Conservation (phyloP, 2,113 vertebrate genomes). For the Rattus norvegicus region GRCr8 NC_086022.1:20990001-20990500, state of each 20-base stretch:
- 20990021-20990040: background rate
- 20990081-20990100: background rate
- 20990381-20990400: background rate
- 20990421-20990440: background rate
- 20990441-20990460: background rate
- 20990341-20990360: background rate
- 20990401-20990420: background rate
- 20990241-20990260: background rate
- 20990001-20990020: background rate
- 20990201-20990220: background rate
- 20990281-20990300: background rate
- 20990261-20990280: background rate
- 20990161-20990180: background rate
- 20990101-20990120: slow-evolving; percentile 49
- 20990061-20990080: background rate
- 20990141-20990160: background rate
- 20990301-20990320: background rate
- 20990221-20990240: background rate
- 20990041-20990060: background rate
- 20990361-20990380: background rate
- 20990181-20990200: background rate
- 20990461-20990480: background rate
- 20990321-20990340: background rate
- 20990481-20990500: background rate
- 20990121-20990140: background rate